Evolutionary conservation across 2,113 vertebrate genomes (phyloP).

Genomic region (Poeciliopsis occidentalis): DNA sequence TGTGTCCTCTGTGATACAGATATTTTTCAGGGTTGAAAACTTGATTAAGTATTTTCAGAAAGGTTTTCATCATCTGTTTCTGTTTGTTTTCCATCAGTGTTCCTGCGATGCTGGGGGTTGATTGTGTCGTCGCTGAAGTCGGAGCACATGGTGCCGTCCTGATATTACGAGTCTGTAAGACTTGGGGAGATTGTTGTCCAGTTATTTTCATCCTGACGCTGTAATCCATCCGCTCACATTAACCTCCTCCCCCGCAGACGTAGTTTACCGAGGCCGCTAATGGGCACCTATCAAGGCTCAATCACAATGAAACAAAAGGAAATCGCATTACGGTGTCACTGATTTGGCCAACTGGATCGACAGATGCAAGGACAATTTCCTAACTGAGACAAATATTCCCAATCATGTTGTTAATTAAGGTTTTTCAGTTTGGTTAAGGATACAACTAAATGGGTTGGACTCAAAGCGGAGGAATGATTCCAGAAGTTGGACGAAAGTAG

Average conservation of each 20-base stretch:
- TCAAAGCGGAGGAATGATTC: slow-evolving; percentile 70
- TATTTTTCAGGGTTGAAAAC: slow-evolving; percentile 8
- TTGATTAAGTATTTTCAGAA: slow-evolving; percentile 8
- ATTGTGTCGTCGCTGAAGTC: slow-evolving; percentile 56
- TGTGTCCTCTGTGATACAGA: slow-evolving; percentile 8
- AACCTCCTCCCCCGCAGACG: slow-evolving; percentile 70
- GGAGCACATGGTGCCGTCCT: slow-evolving; percentile 22
- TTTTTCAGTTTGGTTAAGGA: slow-evolving; percentile 69
- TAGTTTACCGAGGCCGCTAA: slow-evolving; percentile 67
- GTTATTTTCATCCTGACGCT: slow-evolving; percentile 63
- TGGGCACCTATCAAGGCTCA: slow-evolving; percentile 73
- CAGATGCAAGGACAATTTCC: slow-evolving; percentile 65
- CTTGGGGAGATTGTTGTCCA: slow-evolving; percentile 31
- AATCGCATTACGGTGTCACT: slow-evolving; percentile 66
- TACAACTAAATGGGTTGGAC: slow-evolving; percentile 47
- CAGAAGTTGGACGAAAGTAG: slow-evolving; percentile 2
- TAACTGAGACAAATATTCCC: slow-evolving; percentile 70
- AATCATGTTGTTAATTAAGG: slow-evolving; percentile 66
- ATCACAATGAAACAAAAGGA: slow-evolving; percentile 77
- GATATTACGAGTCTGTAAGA: slow-evolving; percentile 19
- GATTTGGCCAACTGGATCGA: slow-evolving; percentile 70
- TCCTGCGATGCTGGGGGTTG: slow-evolving; percentile 44
- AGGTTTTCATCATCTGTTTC: slow-evolving; percentile 6
- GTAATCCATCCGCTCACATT: slow-evolving; percentile 73
- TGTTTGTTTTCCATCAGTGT: slow-evolving; percentile 12